Base-by-base conservation (phyloP, 2,113 vertebrate species). In the Puffinus mauretanicus region DNA sequence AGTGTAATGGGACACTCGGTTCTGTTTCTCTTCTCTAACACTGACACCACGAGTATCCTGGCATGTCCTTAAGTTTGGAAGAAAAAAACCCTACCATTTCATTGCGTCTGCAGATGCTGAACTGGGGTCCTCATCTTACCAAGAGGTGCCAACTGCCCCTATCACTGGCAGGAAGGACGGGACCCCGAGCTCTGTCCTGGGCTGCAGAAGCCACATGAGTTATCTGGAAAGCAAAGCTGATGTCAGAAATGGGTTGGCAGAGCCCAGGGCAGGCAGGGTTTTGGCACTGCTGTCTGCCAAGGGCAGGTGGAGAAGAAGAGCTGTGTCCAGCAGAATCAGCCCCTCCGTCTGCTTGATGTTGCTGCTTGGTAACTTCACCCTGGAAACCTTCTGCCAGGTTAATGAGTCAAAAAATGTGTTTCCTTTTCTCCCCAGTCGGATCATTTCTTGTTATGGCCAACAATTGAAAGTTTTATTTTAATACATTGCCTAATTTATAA, bases 21-120 rank as follows among this genome's bases (percentile, higher is more conserved):
- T 95, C 94, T 97, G 95, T 82, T 97, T 95, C 94, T 94, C 95
- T 88, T 97, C 91, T 88, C 75, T 90, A 66, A 69, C 94, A 95
- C 95, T 76, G 95, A 96, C 96, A 95, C 93, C 89, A 77, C 7
- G 44, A 88, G 58, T 66, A 88, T 85, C 95, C 42, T 29, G 0
- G 67, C 19, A 4, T 88, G 76, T 93, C 85, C 92, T 94, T 27
- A 46, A n/a, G 54, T 58, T 15, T 57, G 51, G 65, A 82, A 91
- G 77, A 14, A 69, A 87, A 88, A 86, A 61, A 9, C 9, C 8
- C 66, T 81, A 49, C 34, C 10, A 20, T 72, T 93, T 69, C 82
- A 47, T 30, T 81, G 76, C 0, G 0, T 40, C 60, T 90, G 90
- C 78, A 73, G 84, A 77, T 88, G 70, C 78, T 77, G 73, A 84